Conservation (phyloP, 2,888 invertebrate species). For the Catocala sponsa region DNA sequence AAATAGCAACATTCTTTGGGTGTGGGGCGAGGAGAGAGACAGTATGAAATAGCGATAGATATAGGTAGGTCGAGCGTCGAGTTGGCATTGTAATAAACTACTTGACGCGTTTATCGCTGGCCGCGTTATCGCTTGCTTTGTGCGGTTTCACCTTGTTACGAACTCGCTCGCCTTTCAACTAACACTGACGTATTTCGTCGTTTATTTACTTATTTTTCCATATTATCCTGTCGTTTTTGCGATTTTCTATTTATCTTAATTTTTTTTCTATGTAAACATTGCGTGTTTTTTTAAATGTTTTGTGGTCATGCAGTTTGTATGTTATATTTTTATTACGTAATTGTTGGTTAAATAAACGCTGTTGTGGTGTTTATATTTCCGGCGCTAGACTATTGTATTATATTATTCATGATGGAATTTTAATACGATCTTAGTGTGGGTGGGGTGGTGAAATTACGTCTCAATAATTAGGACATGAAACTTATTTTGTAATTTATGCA, state of each 20-base stretch:
- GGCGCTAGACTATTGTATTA: neutral
- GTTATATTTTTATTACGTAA: conserved; percentile 7
- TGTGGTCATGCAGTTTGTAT: conserved; percentile 4
- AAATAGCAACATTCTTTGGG: conserved; percentile 78
- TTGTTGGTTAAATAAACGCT: conserved; percentile 25
- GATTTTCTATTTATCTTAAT: neutral
- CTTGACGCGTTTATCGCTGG: conserved; percentile 75
- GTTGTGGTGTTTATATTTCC: conserved; percentile 15
- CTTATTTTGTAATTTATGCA: too few species aligned
- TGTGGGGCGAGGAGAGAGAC: conserved; percentile 79
- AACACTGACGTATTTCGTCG: conserved; percentile 49
- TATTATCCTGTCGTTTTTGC: conserved; percentile 1
- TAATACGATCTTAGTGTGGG: too few species aligned
- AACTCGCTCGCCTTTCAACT: conserved; percentile 58
- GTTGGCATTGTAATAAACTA: conserved; percentile 82
- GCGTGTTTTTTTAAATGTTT: conserved; percentile 4
- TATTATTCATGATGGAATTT: neutral
- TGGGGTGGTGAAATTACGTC: too few species aligned
- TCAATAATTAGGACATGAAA: too few species aligned
- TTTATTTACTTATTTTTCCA: conserved; percentile 49
- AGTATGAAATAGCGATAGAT: conserved; percentile 81
- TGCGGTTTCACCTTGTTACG: conserved; percentile 77
- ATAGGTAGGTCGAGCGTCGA: conserved; percentile 85
- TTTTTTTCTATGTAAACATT: conserved; percentile 4
- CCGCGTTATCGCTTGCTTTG: conserved; percentile 80